Evolutionary conservation across 2,888 invertebrate genomes (phyloP).

Genomic region (Mactromeris polynyma): DNA sequence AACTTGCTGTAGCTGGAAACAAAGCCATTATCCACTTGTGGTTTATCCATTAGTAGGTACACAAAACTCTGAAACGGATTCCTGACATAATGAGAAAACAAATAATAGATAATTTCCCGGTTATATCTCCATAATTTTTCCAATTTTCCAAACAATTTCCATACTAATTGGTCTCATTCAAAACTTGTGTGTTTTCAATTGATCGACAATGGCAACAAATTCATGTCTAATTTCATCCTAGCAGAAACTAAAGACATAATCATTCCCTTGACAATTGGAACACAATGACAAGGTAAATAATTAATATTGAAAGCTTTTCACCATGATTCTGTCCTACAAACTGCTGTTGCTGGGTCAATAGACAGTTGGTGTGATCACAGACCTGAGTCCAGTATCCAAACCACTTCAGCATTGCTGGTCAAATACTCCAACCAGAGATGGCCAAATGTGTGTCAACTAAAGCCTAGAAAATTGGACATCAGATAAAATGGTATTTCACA

Average conservation of each 20-base stretch:
- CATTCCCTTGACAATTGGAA: neutral
- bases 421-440: too few relatives aligned
- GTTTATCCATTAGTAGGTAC: slow-evolving; percentile 21
- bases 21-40: slow-evolving; percentile 32
- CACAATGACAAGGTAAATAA: slow-evolving; percentile 8
- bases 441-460: too few relatives aligned
- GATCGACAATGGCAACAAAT: slow-evolving; percentile 31
- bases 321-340: neutral
- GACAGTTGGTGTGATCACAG: too few relatives aligned
- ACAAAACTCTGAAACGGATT: slow-evolving; percentile 16
- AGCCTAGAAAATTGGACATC: neutral
- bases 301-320: slow-evolving; percentile 1
- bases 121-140: slow-evolving; percentile 44
- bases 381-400: too few relatives aligned
- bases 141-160: slow-evolving; percentile 50
- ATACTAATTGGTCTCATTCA: slow-evolving; percentile 44
- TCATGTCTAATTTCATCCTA: neutral
- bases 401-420: too few relatives aligned
- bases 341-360: neutral
- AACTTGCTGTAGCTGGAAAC: neutral
- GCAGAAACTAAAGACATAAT: slow-evolving; percentile 4
- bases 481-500: neutral
- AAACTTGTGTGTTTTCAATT: slow-evolving; percentile 45
- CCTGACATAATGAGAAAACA: slow-evolving; percentile 42
- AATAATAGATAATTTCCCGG: slow-evolving; percentile 41